A percentile compares a stretch with the other conserved stretches of the same genome.
Conservation (phyloP, 2,797 vertebrate species). For the Onychomys leucogaster region DNA sequence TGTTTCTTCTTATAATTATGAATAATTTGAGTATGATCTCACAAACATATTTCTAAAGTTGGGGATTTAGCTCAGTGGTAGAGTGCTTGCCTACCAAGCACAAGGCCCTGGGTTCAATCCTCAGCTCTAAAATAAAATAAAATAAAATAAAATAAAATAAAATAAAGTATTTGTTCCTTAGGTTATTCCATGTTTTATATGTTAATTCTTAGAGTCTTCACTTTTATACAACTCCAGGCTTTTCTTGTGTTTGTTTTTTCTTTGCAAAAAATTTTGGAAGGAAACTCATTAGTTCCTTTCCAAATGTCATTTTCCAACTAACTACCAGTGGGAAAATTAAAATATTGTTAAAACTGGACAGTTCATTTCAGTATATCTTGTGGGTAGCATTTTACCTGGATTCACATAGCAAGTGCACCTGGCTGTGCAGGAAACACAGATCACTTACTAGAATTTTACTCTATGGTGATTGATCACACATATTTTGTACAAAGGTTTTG, state of each 20-base stretch:
- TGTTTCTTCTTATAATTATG: not conserved
- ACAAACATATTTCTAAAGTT: not conserved
- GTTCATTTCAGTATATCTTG: not conserved
- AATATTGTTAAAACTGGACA: not conserved
- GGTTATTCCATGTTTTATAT: not conserved
- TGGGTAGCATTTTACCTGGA: not conserved
- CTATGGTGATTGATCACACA: not conserved
- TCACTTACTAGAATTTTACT: not conserved
- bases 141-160: too few relatives aligned
- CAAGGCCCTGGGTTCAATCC: too few relatives aligned
- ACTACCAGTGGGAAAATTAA: not conserved
- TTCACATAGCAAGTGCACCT: not conserved
- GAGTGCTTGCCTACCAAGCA: too few relatives aligned
- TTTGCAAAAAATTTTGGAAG: not conserved
- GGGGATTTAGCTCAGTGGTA: too few relatives aligned
- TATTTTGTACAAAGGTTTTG: not conserved
- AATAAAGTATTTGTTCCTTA: not conserved
- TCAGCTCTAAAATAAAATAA: too few relatives aligned
- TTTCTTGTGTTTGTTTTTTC: not conserved
- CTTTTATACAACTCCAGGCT: not conserved
- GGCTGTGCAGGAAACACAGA: fast-evolving
- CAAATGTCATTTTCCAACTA: not conserved
- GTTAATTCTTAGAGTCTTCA: not conserved
- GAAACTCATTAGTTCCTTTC: not conserved
- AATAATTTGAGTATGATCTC: not conserved